phyloP scores from a whole-genome alignment of 2,113 vertebrate genomes.

The Sakesphorus luctuosus region DNA sequence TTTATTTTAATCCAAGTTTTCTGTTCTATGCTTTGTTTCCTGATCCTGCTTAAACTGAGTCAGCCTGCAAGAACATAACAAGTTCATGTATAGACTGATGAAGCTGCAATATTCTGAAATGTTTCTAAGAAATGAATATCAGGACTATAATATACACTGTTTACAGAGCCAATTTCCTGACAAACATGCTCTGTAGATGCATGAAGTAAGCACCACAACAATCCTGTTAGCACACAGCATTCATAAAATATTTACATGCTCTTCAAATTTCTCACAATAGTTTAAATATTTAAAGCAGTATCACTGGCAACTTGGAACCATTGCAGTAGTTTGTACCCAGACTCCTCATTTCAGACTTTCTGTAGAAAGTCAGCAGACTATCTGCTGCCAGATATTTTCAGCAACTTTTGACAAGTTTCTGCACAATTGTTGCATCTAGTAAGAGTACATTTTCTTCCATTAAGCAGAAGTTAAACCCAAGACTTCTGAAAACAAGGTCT shows the following conservation, averaged over 20 bases:
- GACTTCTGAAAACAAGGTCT: neutral
- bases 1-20: constrained; percentile 18
- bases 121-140: neutral
- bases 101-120: neutral
- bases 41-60: neutral
- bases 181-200: neutral
- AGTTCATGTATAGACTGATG: neutral
- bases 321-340: neutral
- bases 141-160: neutral
- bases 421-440: neutral
- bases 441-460: neutral
- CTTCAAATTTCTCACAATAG: constrained; percentile 16
- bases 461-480: neutral
- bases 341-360: neutral
- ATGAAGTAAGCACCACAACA: constrained; percentile 18
- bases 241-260: constrained; percentile 43
- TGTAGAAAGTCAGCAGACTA: no score
- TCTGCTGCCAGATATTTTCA: neutral
- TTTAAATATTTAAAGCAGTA: constrained; percentile 55
- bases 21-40: neutral
- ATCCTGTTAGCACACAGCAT: neutral
- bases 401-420: neutral
- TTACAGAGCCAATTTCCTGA: constrained; percentile 22
- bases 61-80: neutral
- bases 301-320: neutral